Evolutionary conservation across 2,888 invertebrate genomes (phyloP).

Genomic region (Heliconius charithonia): DNA sequence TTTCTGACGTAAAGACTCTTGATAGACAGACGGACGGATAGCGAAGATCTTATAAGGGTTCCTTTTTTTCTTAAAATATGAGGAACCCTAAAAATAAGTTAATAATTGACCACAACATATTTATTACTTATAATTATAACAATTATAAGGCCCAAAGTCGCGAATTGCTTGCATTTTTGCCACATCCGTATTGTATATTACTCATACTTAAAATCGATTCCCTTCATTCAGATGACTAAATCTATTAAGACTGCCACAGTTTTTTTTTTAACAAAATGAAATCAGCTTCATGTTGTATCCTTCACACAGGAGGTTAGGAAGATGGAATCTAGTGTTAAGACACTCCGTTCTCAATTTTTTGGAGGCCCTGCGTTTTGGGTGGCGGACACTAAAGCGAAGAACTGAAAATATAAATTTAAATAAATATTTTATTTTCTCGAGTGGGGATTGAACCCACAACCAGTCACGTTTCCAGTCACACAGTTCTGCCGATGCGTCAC

Average conservation of each 20-base stretch:
- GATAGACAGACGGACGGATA: too few relatives aligned
- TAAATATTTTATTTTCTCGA: too few relatives aligned
- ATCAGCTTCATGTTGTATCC: neutral
- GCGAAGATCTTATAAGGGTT: too few relatives aligned
- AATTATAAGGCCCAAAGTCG: neutral
- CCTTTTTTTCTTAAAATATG: too few relatives aligned
- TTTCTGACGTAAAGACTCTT: too few relatives aligned
- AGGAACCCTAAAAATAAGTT: too few relatives aligned
- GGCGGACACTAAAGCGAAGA: neutral
- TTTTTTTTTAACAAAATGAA: neutral
- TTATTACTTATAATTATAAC: neutral
- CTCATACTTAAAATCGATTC: neutral
- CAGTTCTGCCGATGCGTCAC: too few relatives aligned
- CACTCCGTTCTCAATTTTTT: neutral
- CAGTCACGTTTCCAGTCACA: too few relatives aligned
- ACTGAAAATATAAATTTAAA: too few relatives aligned
- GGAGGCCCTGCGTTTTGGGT: neutral
- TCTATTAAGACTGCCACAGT: neutral
- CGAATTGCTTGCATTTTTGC: neutral
- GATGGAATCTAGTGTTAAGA: neutral
- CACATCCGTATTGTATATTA: neutral
- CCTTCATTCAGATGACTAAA: conserved; percentile 12
- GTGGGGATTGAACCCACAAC: too few relatives aligned
- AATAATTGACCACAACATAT: neutral
- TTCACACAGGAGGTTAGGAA: neutral